These are phyloP conservation scores for Holothuria leucospilota DNA, from an alignment of 53 echinoderm and acorn worm species.

Conservation along the genomic window DNA sequence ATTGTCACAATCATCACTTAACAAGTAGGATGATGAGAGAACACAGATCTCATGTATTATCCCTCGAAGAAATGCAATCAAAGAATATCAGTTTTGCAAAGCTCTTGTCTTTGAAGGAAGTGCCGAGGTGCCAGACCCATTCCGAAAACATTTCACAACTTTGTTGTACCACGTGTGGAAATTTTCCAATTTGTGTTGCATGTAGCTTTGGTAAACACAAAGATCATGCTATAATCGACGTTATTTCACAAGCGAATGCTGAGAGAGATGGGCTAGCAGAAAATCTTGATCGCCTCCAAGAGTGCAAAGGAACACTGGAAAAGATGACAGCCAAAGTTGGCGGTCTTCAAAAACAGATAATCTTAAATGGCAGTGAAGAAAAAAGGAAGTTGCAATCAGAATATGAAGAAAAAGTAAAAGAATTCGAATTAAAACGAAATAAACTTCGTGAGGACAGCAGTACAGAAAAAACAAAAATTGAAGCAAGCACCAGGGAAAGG, in stretches of 20 bases:
- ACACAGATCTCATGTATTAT: constrained; percentile 14
- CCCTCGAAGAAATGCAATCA: neutral
- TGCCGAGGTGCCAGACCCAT: neutral
- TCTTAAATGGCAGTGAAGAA: neutral
- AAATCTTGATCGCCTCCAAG: neutral
- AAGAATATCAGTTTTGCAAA: neutral
- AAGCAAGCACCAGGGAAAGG: no score
- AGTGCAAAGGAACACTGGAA: neutral
- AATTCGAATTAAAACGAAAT: no score
- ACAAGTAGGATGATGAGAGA: neutral
- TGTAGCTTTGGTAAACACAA: constrained; percentile 12
- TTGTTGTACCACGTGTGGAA: constrained; percentile 21
- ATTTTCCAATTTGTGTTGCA: neutral
- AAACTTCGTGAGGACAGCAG: no score
- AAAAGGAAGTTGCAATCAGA: no score
- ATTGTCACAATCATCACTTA: neutral
- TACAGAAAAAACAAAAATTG: no score
- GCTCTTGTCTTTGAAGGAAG: neutral
- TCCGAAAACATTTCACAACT: neutral
- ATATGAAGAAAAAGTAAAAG: no score
- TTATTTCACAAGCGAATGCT: neutral
- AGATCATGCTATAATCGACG: constrained; percentile 4
- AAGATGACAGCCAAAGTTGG: neutral
- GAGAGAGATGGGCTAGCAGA: neutral
- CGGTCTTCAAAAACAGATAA: neutral